A percentile compares a stretch with the other conserved stretches of the same genome.
Conservation (phyloP, 2,888 invertebrate species). For the Neoitamus cyanurus region DNA sequence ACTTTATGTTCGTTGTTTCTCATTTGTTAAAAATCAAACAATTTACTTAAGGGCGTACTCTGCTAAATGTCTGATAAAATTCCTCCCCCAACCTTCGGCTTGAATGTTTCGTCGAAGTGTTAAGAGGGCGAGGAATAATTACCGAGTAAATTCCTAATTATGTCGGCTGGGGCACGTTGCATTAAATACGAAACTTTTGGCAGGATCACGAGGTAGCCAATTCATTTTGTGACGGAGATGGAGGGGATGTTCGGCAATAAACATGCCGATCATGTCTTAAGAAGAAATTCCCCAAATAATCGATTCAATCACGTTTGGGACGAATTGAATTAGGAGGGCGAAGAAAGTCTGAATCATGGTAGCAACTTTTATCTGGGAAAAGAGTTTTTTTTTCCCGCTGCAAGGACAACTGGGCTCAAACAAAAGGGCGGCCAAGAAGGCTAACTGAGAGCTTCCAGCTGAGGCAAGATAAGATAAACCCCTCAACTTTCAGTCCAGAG, state of each 20-base stretch:
- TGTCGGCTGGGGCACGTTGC: slow-evolving; percentile 14
- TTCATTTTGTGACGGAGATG: slow-evolving; percentile 12
- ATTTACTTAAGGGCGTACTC: not conserved
- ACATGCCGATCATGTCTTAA: slow-evolving; percentile 50
- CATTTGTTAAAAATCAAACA: not conserved
- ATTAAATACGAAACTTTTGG: not conserved
- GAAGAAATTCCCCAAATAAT: slow-evolving; percentile 47
- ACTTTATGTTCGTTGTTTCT: not conserved
- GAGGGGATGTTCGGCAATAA: slow-evolving; percentile 27
- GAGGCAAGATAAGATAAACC: slow-evolving; percentile 39
- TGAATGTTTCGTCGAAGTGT: not conserved
- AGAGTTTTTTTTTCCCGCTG: slow-evolving; percentile 16
- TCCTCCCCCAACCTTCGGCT: not conserved
- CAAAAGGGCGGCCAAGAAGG: slow-evolving; percentile 20
- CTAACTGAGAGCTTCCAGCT: slow-evolving; percentile 14
- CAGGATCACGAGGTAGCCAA: not conserved
- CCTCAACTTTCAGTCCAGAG: slow-evolving; percentile 9
- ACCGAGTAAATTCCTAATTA: slow-evolving; percentile 22
- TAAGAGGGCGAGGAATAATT: slow-evolving; percentile 6
- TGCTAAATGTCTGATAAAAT: not conserved
- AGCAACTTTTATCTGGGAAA: slow-evolving; percentile 9
- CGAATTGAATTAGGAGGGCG: slow-evolving; percentile 47
- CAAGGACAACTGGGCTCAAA: slow-evolving; percentile 39
- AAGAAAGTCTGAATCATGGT: slow-evolving; percentile 42
- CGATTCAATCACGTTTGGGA: slow-evolving; percentile 47